A percentile compares a stretch with the other conserved stretches of the same genome.
Conservation (phyloP, 2,888 invertebrate genomes). For the Busseola fusca region DNA sequence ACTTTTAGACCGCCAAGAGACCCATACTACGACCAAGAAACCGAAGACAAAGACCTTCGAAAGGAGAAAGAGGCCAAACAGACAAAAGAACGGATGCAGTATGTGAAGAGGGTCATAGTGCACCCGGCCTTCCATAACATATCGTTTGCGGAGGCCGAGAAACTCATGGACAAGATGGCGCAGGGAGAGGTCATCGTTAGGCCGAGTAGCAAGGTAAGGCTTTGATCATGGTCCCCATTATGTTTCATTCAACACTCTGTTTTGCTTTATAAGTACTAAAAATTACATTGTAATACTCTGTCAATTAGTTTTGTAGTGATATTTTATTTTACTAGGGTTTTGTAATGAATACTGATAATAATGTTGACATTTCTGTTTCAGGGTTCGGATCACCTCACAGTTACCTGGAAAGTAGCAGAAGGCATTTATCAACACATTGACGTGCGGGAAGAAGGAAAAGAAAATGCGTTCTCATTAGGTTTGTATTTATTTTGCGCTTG, state of each 20-base stretch:
- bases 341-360: neutral
- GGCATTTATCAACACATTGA: slow-evolving; percentile 99
- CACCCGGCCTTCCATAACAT: slow-evolving; percentile 99
- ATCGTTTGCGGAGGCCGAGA: slow-evolving; percentile 97
- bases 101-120: slow-evolving; percentile 98
- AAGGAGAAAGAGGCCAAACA: slow-evolving; percentile 95
- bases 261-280: neutral
- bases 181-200: slow-evolving; percentile 99
- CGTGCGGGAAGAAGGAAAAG: slow-evolving; percentile 98
- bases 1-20: slow-evolving; percentile 93
- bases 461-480: slow-evolving; percentile 98
- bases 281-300: neutral
- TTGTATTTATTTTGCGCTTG: slow-evolving; percentile 70
- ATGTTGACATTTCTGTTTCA: slow-evolving; percentile 61
- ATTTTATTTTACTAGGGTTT: neutral
- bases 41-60: slow-evolving; percentile 94
- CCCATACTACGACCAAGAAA: slow-evolving; percentile 96
- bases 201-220: slow-evolving; percentile 96
- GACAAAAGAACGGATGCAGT: slow-evolving; percentile 94
- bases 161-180: slow-evolving; percentile 96
- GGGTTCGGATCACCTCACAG: slow-evolving; percentile 98
- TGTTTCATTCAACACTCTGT: neutral
- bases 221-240: neutral
- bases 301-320: neutral
- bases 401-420: slow-evolving; percentile 99